Evolutionary conservation across 2,797 vertebrate species (phyloP), one percentile per base, ranked within the genome.

Genomic region (Catharus ustulatus): DNA sequence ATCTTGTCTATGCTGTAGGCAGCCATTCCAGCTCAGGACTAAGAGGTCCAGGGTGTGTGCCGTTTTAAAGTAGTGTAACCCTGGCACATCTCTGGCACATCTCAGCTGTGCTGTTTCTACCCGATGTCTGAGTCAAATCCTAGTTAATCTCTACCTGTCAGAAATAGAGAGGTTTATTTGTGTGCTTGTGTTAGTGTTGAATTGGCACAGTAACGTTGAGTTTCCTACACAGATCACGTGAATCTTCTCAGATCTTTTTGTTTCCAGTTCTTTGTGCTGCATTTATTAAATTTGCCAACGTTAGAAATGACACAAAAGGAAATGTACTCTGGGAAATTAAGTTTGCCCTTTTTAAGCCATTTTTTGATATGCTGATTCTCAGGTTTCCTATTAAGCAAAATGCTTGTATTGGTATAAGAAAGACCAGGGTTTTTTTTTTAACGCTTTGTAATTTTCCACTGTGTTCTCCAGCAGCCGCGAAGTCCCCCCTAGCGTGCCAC

Each of bases 401-500:
- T 81, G 55, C 58, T 84, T 66, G 6, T 72, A 9, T 72, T 51
- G 54, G 40, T 95, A 3, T 74, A 45, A 72, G n/a, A 63, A 89
- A 52, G 48, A 64, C 27, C 5, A 15, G n/a, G 11, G 5, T 40
- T 13, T 49, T 0, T 9, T 52, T n/a, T 66, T 81, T 18, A 43
- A 75, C 57, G 17, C 55, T 1, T 55, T 89, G 91, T 92, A 97
- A 92, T 94, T 95, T 97, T 96, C 92, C 89, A 87, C 91, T 89
- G 68, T 68, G 74, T 54, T 95, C 84, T 72, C 73, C 76, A 72
- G 87, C 87, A 91, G 86, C 40, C 30, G 8, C 64, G 72, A 92
- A 94, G 79, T 89, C 46, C 84, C 93, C 96, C 93, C 96, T 96
- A 96, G 96, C 11, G 94, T 88, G 84, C 76, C 76, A 51, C 89